Percentiles rank a stretch among this genome's conserved stretches.
Conservation (phyloP, 2,888 invertebrate species). For the Gonocerus acuteangulatus region DNA sequence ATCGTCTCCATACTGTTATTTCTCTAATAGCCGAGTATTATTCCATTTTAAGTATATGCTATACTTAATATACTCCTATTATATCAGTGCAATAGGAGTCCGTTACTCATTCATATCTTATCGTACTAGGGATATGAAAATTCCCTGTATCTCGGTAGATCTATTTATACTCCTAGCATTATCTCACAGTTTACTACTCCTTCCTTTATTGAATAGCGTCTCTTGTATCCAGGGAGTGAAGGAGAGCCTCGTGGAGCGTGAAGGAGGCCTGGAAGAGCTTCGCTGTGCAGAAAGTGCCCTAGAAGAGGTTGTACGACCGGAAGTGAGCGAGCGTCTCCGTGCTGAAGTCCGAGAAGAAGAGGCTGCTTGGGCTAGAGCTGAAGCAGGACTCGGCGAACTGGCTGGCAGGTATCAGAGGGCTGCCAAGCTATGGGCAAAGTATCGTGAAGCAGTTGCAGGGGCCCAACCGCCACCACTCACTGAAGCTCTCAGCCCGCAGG, state of each 20-base stretch:
- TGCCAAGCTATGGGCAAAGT: constrained; percentile 71
- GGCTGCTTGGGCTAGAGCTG: constrained; percentile 72
- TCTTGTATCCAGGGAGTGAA: constrained; percentile 56
- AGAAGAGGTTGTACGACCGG: constrained; percentile 52
- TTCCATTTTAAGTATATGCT: too few relatives aligned
- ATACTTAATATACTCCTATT: too few relatives aligned
- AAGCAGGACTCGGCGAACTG: constrained; percentile 64
- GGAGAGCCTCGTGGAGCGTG: constrained; percentile 66
- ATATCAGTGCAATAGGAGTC: too few relatives aligned
- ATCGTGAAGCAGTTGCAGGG: constrained; percentile 55
- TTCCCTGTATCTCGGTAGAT: too few relatives aligned
- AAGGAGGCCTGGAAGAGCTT: constrained; percentile 60
- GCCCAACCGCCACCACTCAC: constrained; percentile 10
- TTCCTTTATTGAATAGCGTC: too few relatives aligned
- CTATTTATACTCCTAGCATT: too few relatives aligned
- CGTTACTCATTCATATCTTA: too few relatives aligned
- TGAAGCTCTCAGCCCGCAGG: constrained; percentile 10
- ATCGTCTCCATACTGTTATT: too few relatives aligned
- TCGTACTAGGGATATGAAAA: too few relatives aligned
- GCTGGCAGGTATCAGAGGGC: constrained; percentile 73
- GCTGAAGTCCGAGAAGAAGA: constrained; percentile 71
- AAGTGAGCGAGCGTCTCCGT: constrained; percentile 63
- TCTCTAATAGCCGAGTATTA: too few relatives aligned
- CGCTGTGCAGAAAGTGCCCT: constrained; percentile 63
- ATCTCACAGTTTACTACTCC: too few relatives aligned